Conservation (phyloP, 1,140 invertebrate genomes). For the Anoplophora glabripennis region DNA sequence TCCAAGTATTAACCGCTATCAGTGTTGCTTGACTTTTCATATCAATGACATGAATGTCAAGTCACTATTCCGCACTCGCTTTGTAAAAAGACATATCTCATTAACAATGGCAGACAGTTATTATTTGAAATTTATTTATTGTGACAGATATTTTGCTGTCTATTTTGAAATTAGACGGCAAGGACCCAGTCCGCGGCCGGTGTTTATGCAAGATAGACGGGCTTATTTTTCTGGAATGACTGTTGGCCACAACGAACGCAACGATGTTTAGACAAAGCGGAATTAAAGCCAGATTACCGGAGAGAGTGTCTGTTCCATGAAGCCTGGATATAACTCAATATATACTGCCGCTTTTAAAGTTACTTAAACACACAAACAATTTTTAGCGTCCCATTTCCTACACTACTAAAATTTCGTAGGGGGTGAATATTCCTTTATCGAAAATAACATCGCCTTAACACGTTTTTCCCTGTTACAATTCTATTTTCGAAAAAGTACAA, state of each 20-base stretch:
- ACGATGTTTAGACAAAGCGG: conserved; percentile 4
- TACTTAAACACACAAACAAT: conserved; percentile 5
- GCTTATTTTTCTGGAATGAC: neutral
- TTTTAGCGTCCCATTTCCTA: conserved; percentile 1
- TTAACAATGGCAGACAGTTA: neutral
- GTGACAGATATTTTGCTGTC: neutral
- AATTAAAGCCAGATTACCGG: neutral
- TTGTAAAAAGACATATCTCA: too few species aligned
- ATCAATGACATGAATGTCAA: too few species aligned
- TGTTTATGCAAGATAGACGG: neutral
- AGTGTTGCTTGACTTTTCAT: too few species aligned
- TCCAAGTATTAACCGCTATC: too few species aligned
- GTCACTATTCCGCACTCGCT: too few species aligned
- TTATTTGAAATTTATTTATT: neutral
- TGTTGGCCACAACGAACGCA: neutral
- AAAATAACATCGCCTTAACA: too few species aligned
- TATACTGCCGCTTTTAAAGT: conserved; percentile 3
- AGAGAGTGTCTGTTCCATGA: conserved; percentile 1
- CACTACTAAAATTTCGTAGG: neutral
- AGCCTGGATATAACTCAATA: neutral
- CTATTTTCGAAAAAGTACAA: too few species aligned
- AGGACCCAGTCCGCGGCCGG: neutral
- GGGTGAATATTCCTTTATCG: too few species aligned
- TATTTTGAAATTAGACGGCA: neutral
- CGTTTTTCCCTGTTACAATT: too few species aligned